Evolutionary conservation across 2,113 vertebrate genomes (phyloP).

Genomic region (Sigmodon hispidus): DNA sequence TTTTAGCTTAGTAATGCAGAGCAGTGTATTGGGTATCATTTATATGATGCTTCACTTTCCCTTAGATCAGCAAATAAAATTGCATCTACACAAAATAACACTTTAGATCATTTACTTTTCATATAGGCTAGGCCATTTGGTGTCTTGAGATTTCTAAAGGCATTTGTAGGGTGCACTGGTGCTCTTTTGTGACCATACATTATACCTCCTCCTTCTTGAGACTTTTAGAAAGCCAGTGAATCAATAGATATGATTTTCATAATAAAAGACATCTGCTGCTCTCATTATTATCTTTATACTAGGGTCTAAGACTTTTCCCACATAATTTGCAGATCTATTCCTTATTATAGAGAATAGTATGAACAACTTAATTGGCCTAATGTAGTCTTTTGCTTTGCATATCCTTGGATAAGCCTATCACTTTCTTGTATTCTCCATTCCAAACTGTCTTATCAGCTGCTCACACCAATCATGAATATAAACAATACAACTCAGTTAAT

Average conservation of each 20-base stretch:
- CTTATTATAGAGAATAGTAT: not conserved
- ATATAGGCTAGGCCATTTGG: not conserved
- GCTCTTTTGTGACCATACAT: not conserved
- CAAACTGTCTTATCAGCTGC: not conserved
- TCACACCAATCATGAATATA: not conserved
- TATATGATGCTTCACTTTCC: not conserved
- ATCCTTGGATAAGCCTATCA: not conserved
- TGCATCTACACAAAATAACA: not conserved
- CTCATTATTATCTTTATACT: not conserved
- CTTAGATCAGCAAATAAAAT: slow-evolving; percentile 1
- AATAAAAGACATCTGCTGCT: not conserved
- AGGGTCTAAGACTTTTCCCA: not conserved
- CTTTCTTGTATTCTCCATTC: not conserved
- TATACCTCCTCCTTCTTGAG: not conserved
- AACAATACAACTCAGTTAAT: not conserved
- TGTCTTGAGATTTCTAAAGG: not conserved
- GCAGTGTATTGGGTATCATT: not conserved
- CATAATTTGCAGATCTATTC: not conserved
- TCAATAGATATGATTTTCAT: not conserved
- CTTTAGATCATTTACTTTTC: not conserved
- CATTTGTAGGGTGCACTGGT: not conserved
- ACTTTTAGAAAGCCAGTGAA: not conserved
- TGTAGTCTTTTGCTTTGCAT: not conserved
- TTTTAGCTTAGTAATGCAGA: not conserved
- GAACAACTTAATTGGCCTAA: not conserved